Conservation (phyloP, 1,140 invertebrate genomes). For the Drosophila pseudoobscura region DNA sequence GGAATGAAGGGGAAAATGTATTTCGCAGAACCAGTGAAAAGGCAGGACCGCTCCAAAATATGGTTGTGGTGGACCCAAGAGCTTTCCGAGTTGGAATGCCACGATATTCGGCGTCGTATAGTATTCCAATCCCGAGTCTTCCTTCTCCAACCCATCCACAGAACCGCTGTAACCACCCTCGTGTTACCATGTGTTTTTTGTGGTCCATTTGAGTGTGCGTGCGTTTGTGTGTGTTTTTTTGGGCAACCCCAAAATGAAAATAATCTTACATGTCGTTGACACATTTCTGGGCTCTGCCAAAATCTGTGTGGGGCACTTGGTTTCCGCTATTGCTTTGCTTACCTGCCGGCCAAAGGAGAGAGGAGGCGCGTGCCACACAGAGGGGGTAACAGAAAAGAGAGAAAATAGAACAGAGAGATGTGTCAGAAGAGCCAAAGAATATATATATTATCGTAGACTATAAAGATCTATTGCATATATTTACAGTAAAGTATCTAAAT, state of each 20-base stretch:
- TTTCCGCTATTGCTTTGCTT: conserved; percentile 69
- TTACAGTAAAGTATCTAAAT: conserved; percentile 14
- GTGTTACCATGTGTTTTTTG: neutral
- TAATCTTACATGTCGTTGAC: conserved; percentile 83
- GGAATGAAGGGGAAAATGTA: too few species aligned
- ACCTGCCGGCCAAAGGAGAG: conserved; percentile 57
- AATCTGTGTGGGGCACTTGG: conserved; percentile 58
- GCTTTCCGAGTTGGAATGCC: too few species aligned
- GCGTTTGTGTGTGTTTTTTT: conserved; percentile 16
- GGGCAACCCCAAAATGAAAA: conserved; percentile 48
- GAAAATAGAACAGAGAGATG: conserved; percentile 16
- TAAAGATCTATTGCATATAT: conserved; percentile 18
- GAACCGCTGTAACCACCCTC: too few species aligned
- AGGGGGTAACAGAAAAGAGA: conserved; percentile 50
- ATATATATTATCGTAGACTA: neutral
- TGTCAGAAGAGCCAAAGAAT: conserved; percentile 27
- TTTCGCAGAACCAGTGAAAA: too few species aligned
- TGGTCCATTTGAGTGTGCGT: conserved; percentile 22
- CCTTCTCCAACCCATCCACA: too few species aligned
- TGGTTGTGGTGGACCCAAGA: too few species aligned
- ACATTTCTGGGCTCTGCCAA: conserved; percentile 70
- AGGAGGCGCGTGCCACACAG: conserved; percentile 18
- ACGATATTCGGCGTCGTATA: too few species aligned
- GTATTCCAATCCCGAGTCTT: too few species aligned
- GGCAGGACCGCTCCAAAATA: too few species aligned